Evolutionary conservation across 2,113 vertebrate species (phyloP), one percentile per base, ranked within the genome.

Genomic region (Fukomys damarensis): DNA sequence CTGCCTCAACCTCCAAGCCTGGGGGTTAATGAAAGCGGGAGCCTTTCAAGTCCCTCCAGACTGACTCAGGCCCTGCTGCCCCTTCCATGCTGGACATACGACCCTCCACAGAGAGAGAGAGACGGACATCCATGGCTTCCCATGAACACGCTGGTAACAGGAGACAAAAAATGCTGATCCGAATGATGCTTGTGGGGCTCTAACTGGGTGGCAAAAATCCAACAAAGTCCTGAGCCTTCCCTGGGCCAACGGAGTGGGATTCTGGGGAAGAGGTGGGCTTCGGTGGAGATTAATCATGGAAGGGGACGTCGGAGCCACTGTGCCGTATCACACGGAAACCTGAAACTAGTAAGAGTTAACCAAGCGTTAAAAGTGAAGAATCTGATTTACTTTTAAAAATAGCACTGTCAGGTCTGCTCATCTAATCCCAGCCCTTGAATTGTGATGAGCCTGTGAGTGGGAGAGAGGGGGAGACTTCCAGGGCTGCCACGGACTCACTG

Each of bases 351-450:
- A 32, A n/a, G 72, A 77, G 77, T 28, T 58, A 63, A 93, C 49
- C 41, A 85, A 61, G 52, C 11, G 68, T 77, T 91, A 91, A 91
- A 66, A 59, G 38, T 59, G 17, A 86, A 79, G 89, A 86, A 52
- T 61, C 59, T 46, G 87, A 86, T 35, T 82, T 43, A 77, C n/a
- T 94, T 96, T 93, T 86, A 91, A 95, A 96, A 91, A 91, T 63
- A 97, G 86, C 49, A 68, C 54, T 70, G 91, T 68, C 83, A 95
- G 83, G 86, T 52, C 86, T 86, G 59, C 80, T 52, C 93, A 7
- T 58, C 65, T 20, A 43, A 38, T 86, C 77, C 30, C 46, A 94
- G 30, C 24, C 52, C 91, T 68, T 95, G 96, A 81, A 76, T 86
- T 61, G 38, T 0, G 26, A 94, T 41, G 81, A 97, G 84, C n/a